Conservation (phyloP, 2,113 vertebrate species). For the Strix aluco region DNA sequence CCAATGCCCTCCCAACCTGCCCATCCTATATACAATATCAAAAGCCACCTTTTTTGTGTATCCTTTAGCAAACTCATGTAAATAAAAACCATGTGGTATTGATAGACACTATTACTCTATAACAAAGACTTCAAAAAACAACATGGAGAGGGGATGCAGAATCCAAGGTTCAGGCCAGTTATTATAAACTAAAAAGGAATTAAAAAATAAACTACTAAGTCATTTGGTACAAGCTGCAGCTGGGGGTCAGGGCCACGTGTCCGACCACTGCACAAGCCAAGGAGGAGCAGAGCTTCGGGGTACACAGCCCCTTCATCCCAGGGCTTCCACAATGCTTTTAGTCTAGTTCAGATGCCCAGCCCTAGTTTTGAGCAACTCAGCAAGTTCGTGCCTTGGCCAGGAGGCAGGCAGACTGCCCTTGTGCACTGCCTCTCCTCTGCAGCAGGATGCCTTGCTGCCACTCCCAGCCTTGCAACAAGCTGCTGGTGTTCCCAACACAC, state of each 20-base stretch:
- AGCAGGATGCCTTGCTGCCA: background rate
- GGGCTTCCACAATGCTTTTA: background rate
- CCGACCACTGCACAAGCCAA: accelerated
- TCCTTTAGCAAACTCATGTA: background rate
- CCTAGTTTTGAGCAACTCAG: background rate
- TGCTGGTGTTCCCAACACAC: background rate
- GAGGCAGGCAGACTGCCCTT: background rate
- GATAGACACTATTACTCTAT: background rate
- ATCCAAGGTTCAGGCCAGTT: background rate
- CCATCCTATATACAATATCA: background rate
- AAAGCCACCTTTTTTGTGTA: conserved; percentile 29
- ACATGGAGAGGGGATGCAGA: background rate
- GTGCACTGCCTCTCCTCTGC: background rate
- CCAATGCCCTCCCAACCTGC: background rate
- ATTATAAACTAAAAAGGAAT: conserved; percentile 38
- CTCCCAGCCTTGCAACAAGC: background rate
- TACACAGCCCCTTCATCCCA: background rate
- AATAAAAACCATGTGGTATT: conserved; percentile 39
- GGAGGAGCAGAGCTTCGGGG: background rate
- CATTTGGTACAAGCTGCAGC: background rate
- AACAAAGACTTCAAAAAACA: conserved; percentile 16
- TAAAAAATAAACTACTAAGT: conserved; percentile 29
- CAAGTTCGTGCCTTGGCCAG: accelerated
- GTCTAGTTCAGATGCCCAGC: background rate
- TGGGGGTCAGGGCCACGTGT: accelerated